Base-by-base conservation (phyloP, 1,140 invertebrate species). In the Drosophila suzukii region DNA sequence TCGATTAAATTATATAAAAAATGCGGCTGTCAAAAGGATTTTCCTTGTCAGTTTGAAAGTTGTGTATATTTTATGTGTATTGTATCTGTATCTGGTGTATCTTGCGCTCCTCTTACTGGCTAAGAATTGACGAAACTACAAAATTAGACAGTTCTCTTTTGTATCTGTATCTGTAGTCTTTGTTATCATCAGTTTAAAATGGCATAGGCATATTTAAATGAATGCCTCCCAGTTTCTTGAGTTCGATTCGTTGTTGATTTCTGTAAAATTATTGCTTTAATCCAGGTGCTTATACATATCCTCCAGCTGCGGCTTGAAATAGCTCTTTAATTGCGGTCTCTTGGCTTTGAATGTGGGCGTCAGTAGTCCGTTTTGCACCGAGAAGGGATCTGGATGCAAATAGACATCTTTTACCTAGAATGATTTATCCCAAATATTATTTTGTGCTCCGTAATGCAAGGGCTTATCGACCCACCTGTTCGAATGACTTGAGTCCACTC, bases 291-390 rank as follows among this genome's bases (percentile, higher is more conserved):
- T 94, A 93, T 98, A 99, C 95, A 99, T 96, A 92, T 97, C 97
- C 91, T 98, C 97, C 78, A 98, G 94, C 92, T 98, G 96, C 11
- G 96, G 96, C 88, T 97, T 97, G 93, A 98, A 98, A 85, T 97
- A 97, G 55, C 95, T 96, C 92, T 96, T 97, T 59, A 98, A 94
- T 92, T 98, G 96, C 47, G 97, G 96, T 92, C 98, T 94, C 93
- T 99, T 99, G 65, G 97, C 96, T 93, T 99, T 99, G 91, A 99
- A 94, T 44, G 98, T 99, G 39, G 99, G 98, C 39, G 99, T 99
- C 30, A 99, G 93, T 15, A 99, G 95, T 65, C 97, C 98, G 93
- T 99, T 99, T 93, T 99, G 98, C 56, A 99, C 96, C 41, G 98
- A 98, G 93, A 99, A 99, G 50, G 96, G 96, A 93, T 99, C 97